Conservation (phyloP, 2,888 invertebrate species). For the Eilema sororculum region DNA sequence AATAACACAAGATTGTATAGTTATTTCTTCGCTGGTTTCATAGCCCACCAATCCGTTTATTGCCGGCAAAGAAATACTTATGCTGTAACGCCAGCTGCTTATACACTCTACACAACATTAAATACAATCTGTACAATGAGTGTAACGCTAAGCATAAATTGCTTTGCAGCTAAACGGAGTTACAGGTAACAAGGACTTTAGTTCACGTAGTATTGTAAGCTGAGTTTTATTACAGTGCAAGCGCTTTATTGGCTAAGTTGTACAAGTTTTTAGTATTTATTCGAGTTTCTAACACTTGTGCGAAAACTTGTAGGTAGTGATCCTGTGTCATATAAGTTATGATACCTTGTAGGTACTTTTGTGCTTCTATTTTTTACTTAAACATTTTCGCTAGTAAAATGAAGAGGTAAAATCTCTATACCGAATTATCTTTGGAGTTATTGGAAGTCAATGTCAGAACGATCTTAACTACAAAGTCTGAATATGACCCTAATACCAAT, state of each 20-base stretch:
- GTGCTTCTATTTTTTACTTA: too few species aligned
- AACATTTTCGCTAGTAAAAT: too few species aligned
- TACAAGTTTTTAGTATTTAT: neutral
- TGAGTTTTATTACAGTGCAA: neutral
- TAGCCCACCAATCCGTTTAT: constrained; percentile 13
- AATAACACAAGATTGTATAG: neutral
- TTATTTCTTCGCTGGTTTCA: constrained; percentile 1
- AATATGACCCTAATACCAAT: too few species aligned
- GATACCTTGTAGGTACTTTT: too few species aligned
- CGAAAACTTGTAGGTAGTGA: neutral
- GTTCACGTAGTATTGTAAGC: neutral
- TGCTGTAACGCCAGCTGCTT: constrained; percentile 23
- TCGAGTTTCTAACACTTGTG: neutral
- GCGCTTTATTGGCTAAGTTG: neutral
- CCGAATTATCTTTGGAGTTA: too few species aligned
- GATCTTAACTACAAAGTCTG: too few species aligned
- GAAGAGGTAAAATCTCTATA: too few species aligned
- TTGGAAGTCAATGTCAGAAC: too few species aligned
- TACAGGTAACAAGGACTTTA: neutral
- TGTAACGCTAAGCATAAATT: constrained; percentile 14
- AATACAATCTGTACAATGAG: constrained; percentile 8
- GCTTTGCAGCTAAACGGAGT: neutral
- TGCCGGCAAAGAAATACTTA: constrained; percentile 27
- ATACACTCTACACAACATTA: constrained; percentile 18
- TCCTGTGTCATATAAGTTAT: neutral